Base-by-base conservation (phyloP, 2,888 invertebrate genomes). In the Orthosia cruda region DNA sequence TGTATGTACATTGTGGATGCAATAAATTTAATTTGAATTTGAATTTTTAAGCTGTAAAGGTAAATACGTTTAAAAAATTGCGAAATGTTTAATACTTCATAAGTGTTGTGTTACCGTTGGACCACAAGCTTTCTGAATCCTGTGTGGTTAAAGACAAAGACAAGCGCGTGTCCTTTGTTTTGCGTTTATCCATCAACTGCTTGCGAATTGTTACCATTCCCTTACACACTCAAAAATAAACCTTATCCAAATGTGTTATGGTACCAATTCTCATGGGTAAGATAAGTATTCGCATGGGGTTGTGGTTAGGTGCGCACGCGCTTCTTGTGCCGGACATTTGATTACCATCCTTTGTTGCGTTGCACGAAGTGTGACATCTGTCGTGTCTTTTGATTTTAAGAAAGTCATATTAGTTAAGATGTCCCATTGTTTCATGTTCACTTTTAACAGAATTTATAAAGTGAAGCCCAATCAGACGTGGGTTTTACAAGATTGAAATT, bases 301-400 rank as follows among this genome's bases (percentile, higher is more conserved):
- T 94, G 95, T 82, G 95, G 95, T 95, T 92, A 86, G 70, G 86
- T 83, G 89, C 87, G 92, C 94, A 93, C 93, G 92, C 92, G 94
- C 91, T 89, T 89, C 89, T 89, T 84, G 87, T 90, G 87, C 91
- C 90, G 88, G 91, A 87, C 86, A 81, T 86, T 88, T 87, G 86
- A 89, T 91, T 87, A 87, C 76, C 77, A 77, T 87, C 89, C 85
- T 92, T 92, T 92, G 91, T 92, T 91, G 80, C 59, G 49, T 71
- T 65, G 83, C 69, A 77, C 66, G 83, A 76, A 83, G 82, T 80
- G 85, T 83, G 87, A 88, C 93, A 94, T 90, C 91, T 93, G 93
- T 89, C 89, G 89, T 86, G 85, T 80, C 81, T 81, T 83, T 83
- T 83, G 79, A 81, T 81, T 82, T 80, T 32, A 66, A 72, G 71